A percentile compares a stretch with the other conserved stretches of the same genome.
Evolutionary conservation across 2,888 invertebrate genomes (phyloP).

Genomic region (Ormyrus rosae): DNA sequence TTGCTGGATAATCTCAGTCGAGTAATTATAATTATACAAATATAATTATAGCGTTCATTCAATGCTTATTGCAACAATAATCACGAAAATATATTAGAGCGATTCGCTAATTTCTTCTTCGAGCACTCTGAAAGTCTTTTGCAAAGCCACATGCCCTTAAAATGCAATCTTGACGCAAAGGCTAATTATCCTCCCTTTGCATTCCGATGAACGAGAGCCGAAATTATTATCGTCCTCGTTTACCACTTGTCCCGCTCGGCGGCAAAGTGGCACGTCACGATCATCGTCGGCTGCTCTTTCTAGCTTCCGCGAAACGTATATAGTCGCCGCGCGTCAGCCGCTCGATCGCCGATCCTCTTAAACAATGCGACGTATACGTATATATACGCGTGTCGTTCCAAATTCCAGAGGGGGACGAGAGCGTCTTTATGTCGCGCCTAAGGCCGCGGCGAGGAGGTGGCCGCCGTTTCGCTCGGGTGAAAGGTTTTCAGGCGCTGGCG

Average conservation of each 20-base stretch:
- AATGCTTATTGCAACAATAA: no score
- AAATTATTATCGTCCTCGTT: not conserved
- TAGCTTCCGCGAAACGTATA: slow-evolving; percentile 39
- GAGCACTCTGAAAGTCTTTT: no score
- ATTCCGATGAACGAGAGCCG: not conserved
- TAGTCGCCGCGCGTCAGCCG: no score
- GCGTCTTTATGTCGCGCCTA: slow-evolving; percentile 16
- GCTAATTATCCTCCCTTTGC: not conserved
- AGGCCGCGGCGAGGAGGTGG: no score
- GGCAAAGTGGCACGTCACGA: slow-evolving; percentile 32
- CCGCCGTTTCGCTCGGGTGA: not conserved
- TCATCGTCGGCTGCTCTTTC: slow-evolving; percentile 15
- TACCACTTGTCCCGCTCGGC: not conserved
- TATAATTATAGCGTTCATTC: no score
- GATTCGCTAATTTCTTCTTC: no score
- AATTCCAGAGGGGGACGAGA: slow-evolving; percentile 51
- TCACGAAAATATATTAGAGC: no score
- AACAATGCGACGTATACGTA: not conserved
- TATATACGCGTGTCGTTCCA: slow-evolving; percentile 57
- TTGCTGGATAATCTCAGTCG: no score
- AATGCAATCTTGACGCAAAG: not conserved
- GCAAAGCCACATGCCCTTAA: no score
- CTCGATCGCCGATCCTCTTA: slow-evolving; percentile 32
- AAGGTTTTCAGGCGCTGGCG: not conserved
- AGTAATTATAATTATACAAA: no score